A percentile compares a stretch with the other conserved stretches of the same genome.
Conservation (phyloP, 2,888 invertebrate genomes). For the Macrosoma leucophasiata region DNA sequence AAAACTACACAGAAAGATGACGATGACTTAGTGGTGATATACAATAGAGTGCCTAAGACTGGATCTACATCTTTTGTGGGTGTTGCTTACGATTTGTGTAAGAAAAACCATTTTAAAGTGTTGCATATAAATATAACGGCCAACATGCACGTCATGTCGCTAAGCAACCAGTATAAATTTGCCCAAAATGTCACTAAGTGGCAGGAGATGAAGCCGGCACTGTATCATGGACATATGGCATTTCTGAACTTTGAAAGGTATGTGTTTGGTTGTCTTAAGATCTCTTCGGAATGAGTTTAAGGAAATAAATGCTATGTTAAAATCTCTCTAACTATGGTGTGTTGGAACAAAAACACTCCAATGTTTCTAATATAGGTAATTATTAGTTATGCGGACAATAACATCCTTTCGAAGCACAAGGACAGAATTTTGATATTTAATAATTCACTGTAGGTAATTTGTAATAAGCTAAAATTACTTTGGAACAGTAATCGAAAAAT, state of each 20-base stretch:
- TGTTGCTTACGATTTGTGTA: conserved; percentile 90
- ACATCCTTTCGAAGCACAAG: too few relatives aligned
- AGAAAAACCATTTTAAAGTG: conserved; percentile 77
- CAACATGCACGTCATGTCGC: conserved; percentile 95
- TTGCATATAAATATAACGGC: conserved; percentile 97
- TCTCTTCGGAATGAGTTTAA: too few relatives aligned
- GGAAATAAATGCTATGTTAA: too few relatives aligned
- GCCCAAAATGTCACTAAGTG: conserved; percentile 93
- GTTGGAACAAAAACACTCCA: too few relatives aligned
- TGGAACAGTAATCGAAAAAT: too few relatives aligned
- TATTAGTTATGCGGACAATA: too few relatives aligned
- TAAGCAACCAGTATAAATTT: conserved; percentile 93
- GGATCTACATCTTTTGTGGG: conserved; percentile 97
- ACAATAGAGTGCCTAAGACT: conserved; percentile 98
- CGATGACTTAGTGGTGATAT: conserved; percentile 88
- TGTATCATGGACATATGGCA: conserved; percentile 98
- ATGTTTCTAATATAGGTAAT: too few relatives aligned
- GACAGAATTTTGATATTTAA: too few relatives aligned
- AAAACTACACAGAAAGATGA: conserved; percentile 54
- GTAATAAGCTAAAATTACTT: too few relatives aligned
- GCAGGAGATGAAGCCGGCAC: conserved; percentile 92
- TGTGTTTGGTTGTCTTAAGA: too few relatives aligned
- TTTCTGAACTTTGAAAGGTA: conserved; percentile 96
- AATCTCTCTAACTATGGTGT: too few relatives aligned
- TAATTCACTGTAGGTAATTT: too few relatives aligned